These are phyloP conservation scores for Rana temporaria DNA, from an alignment of 2,113 vertebrate species.

Conservation along the genomic window DNA sequence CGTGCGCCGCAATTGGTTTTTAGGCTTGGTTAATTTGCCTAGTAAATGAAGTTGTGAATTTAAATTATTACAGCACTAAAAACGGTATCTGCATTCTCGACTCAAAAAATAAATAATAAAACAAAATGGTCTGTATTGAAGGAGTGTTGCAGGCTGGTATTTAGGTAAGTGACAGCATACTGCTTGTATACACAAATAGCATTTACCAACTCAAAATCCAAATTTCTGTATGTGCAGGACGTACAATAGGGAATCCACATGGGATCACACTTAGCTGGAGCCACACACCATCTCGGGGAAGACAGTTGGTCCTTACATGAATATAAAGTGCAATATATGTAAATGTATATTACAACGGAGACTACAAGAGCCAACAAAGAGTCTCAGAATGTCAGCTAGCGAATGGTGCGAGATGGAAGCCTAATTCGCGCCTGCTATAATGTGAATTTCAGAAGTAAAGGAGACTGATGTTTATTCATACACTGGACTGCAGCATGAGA, in stretches of 20 bases:
- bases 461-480: slow-evolving; percentile 19
- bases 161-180: no score
- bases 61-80: no score
- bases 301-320: not conserved
- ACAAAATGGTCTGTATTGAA: no score
- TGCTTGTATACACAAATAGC: no score
- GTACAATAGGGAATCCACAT: not conserved
- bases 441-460: slow-evolving; percentile 3
- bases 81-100: no score
- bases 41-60: no score
- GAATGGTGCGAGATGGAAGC: not conserved
- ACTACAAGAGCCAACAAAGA: not conserved
- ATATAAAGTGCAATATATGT: not conserved
- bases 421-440: not conserved
- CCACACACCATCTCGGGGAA: not conserved
- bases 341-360: not conserved
- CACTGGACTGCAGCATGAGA: slow-evolving; percentile 7
- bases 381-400: not conserved
- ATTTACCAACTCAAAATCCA: no score
- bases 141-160: no score
- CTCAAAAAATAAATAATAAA: no score
- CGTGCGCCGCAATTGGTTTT: no score
- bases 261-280: not conserved
- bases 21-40: no score
- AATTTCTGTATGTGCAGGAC: no score